Conservation (phyloP, 2,797 vertebrate species). For the Cyclura pinguis region DNA sequence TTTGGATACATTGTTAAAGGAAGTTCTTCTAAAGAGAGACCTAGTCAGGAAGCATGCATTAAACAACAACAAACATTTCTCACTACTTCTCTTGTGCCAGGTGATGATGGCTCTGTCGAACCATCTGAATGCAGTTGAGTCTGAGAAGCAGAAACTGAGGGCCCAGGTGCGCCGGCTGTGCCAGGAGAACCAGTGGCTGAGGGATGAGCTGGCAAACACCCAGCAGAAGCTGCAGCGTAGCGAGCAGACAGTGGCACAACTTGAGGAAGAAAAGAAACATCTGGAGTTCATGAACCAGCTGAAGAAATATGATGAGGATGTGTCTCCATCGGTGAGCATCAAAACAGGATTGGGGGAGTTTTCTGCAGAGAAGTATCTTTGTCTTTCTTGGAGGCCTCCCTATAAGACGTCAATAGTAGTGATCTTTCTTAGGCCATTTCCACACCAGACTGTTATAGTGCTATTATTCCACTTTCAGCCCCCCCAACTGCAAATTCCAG, state of each 20-base stretch:
- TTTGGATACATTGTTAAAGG: neutral
- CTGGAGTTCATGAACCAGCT: constrained; percentile 98
- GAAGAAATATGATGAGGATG: constrained; percentile 96
- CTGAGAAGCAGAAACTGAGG: constrained; percentile 97
- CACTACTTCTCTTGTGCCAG: constrained; percentile 74
- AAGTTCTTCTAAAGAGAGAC: neutral
- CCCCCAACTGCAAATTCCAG: too few species aligned
- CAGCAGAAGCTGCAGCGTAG: constrained; percentile 98
- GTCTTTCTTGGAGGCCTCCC: neutral
- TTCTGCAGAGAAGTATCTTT: neutral
- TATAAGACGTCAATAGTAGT: neutral
- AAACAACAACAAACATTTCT: neutral
- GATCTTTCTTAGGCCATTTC: neutral
- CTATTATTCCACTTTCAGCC: too few species aligned
- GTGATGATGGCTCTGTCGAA: constrained; percentile 98
- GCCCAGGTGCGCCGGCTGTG: constrained; percentile 96
- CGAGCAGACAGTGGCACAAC: constrained; percentile 96
- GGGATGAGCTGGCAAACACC: constrained; percentile 96
- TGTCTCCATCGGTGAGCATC: constrained; percentile 87
- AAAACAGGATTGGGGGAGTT: neutral
- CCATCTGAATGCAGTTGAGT: constrained; percentile 96
- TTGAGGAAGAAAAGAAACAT: constrained; percentile 99
- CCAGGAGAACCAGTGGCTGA: constrained; percentile 99
- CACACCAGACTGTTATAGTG: too few species aligned
- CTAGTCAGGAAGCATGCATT: neutral